A percentile compares a stretch with the other conserved stretches of the same genome.
phyloP scores from a whole-genome alignment of 2,888 invertebrate species.

The Pterobdella sp. region DNA sequence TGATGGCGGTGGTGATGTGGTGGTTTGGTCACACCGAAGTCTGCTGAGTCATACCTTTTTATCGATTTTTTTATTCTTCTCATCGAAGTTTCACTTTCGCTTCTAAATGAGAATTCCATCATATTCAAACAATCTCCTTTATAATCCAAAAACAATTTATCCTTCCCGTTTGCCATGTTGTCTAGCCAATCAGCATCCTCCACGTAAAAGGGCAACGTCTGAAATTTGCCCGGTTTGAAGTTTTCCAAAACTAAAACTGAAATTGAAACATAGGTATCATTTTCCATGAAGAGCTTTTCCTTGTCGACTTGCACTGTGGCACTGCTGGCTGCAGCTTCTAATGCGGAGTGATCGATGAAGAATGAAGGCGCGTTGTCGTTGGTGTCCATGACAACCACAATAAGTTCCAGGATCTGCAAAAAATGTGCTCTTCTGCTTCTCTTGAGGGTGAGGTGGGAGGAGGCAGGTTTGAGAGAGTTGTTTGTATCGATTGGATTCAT shows the following conservation, averaged over 20 bases:
- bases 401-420: constrained; percentile 18
- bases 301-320: background rate
- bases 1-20: background rate
- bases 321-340: background rate
- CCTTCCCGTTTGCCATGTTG: background rate
- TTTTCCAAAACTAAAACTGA: constrained; percentile 15
- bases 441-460: no score
- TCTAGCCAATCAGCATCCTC: constrained; percentile 22
- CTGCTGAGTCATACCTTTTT: background rate
- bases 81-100: background rate
- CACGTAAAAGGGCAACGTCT: constrained; percentile 19
- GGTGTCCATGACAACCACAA: constrained; percentile 17
- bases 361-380: constrained; percentile 26
- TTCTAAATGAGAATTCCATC: background rate
- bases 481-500: background rate
- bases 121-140: constrained; percentile 7
- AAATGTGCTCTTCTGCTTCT: constrained; percentile 12
- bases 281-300: background rate
- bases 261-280: constrained; percentile 13
- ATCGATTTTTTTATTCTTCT: constrained; percentile 7
- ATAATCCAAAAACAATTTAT: constrained; percentile 1
- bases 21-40: background rate
- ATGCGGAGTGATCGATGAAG: constrained; percentile 10
- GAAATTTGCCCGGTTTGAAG: background rate
- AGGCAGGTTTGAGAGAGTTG: background rate